Base-by-base conservation (phyloP, 2,113 vertebrate genomes). In the Prinia subflava region DNA sequence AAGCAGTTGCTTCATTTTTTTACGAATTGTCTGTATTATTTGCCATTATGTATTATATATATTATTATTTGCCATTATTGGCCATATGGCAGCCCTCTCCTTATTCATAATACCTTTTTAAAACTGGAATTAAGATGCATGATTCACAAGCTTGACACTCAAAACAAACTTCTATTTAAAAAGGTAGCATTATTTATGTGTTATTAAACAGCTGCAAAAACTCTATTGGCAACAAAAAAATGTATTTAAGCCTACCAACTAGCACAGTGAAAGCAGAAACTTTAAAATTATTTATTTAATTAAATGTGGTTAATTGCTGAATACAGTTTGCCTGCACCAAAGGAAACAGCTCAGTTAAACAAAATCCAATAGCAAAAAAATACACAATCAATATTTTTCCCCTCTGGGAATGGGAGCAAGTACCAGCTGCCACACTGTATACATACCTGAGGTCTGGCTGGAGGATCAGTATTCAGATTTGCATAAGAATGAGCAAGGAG, bases 221-320 rank as follows among this genome's bases (percentile, higher is more conserved):
- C 35, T 75, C 30, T 68, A 21, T 6, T 25, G 65, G 68, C n/a
- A 68, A 15, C 33, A 95, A 95, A 64, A 90, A 63, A 46, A 90
- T 73, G 11, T 57, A 75, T 83, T 90, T 79, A 90, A 83, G n/a
- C 31, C 55, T 83, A 93, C 62, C 47, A 95, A 75, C 63, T 85
- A 70, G 76, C 78, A 88, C 52, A 92, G 95, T 78, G 39, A 95
- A 95, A 96, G 92, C 28, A 97, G 91, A 92, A 94, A 75, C 44
- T 73, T 93, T 59, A n/a, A 31, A 39, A 64, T 95, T 87, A 90
- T 96, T 93, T 87, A 96, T 91, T 83, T 96, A 95, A 96, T 53
- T 42, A 69, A 28, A 69, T 73, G 56, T 80, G 89, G 69, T 81
- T 89, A 94, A 95, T 64, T 77, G 84, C 64, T 68, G 55, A 71